Conservation (phyloP, 2,797 vertebrate genomes). For the Betta splendens region DNA sequence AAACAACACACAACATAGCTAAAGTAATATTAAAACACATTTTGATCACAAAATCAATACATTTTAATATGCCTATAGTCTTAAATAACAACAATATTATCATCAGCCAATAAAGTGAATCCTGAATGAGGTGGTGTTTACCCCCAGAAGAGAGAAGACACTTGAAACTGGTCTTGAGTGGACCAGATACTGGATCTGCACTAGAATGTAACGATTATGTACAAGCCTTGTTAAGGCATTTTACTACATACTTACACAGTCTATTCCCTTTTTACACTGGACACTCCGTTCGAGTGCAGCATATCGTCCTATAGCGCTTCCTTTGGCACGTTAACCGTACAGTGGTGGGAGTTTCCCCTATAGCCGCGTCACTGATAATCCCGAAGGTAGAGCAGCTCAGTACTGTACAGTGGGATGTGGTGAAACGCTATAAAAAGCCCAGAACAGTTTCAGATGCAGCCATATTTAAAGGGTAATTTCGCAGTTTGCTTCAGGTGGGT, state of each 20-base stretch:
- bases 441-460: slow-evolving; percentile 32
- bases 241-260: slow-evolving; percentile 59
- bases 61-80: slow-evolving; percentile 62
- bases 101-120: slow-evolving; percentile 59
- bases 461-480: slow-evolving; percentile 65
- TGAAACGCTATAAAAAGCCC: slow-evolving; percentile 39
- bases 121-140: slow-evolving; percentile 64
- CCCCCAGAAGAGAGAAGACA: slow-evolving; percentile 72
- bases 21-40: slow-evolving; percentile 69
- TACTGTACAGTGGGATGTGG: slow-evolving; percentile 13
- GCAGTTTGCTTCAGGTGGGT: slow-evolving; percentile 33
- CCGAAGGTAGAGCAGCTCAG: slow-evolving; percentile 28
- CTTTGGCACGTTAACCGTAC: slow-evolving; percentile 75
- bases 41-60: slow-evolving; percentile 68
- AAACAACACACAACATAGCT: slow-evolving; percentile 37
- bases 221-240: slow-evolving; percentile 67
- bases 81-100: slow-evolving; percentile 72
- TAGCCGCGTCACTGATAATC: slow-evolving; percentile 34
- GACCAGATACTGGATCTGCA: slow-evolving; percentile 76
- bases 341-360: slow-evolving; percentile 40
- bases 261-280: slow-evolving; percentile 49
- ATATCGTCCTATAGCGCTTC: slow-evolving; percentile 41
- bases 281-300: slow-evolving; percentile 47
- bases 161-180: slow-evolving; percentile 68
- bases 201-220: slow-evolving; percentile 71